Conservation (phyloP, 2,888 invertebrate genomes). For the Loripinus fragilis region DNA sequence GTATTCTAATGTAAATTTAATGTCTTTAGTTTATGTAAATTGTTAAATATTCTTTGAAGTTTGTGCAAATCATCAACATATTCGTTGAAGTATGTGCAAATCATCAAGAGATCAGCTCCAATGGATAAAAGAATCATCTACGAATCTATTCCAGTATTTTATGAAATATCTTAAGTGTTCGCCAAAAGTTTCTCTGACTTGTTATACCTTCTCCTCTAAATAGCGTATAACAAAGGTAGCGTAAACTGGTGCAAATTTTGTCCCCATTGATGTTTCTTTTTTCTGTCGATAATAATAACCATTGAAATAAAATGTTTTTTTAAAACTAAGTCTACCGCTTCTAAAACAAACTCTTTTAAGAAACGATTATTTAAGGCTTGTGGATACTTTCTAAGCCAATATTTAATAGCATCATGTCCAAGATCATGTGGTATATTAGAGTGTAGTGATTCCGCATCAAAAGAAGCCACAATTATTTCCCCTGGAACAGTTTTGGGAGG, state of each 20-base stretch:
- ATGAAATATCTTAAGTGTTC: not conserved
- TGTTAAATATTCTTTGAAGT: not conserved
- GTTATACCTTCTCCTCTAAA: not conserved
- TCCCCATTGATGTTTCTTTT: not conserved
- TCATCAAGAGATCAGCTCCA: not conserved
- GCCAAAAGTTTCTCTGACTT: not conserved
- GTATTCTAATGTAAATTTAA: not conserved
- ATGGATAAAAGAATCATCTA: not conserved
- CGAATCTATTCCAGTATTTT: not conserved
- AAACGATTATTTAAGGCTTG: not conserved
- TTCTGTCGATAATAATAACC: not conserved
- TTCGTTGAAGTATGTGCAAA: too few species aligned
- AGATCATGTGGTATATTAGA: slow-evolving; percentile 3
- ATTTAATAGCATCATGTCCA: not conserved
- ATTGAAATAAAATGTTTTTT: not conserved
- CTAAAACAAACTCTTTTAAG: not conserved
- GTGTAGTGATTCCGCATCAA: not conserved
- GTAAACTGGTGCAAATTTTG: not conserved
- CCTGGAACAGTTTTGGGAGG: not conserved
- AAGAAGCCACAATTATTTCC: not conserved
- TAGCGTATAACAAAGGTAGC: not conserved
- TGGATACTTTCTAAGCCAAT: not conserved
- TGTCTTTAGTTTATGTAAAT: not conserved
- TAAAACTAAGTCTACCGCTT: not conserved
- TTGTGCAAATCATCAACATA: too few species aligned